Conservation (phyloP, 2,797 vertebrate species). For the Coilia nasus region DNA sequence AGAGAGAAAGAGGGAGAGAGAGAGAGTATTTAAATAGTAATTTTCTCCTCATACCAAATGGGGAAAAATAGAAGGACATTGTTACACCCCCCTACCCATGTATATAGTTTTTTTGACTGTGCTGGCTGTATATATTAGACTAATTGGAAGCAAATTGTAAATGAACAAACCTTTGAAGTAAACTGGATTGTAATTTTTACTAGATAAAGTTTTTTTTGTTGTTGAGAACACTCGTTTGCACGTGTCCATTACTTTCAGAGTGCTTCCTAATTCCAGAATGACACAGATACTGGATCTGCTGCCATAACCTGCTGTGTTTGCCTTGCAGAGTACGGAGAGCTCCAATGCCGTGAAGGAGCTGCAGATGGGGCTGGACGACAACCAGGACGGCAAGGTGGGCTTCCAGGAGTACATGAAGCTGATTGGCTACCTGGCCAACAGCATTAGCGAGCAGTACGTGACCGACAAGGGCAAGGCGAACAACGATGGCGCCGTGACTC, state of each 20-base stretch:
- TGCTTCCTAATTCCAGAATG: no score
- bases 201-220: no score
- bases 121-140: no score
- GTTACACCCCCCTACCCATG: background rate
- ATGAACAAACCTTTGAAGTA: no score
- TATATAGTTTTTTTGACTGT: no score
- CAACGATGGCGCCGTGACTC: slow-evolving; percentile 55
- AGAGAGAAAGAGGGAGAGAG: background rate
- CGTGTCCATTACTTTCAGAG: no score
- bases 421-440: slow-evolving; percentile 72
- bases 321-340: slow-evolving; percentile 70
- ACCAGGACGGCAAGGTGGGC: slow-evolving; percentile 74
- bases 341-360: slow-evolving; percentile 70
- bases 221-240: no score
- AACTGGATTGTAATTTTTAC: no score
- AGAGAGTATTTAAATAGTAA: background rate
- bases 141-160: no score
- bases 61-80: background rate
- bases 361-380: slow-evolving; percentile 66
- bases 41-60: background rate
- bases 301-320: background rate
- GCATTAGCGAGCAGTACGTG: slow-evolving; percentile 65
- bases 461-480: slow-evolving; percentile 42
- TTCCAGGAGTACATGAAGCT: slow-evolving; percentile 80
- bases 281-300: no score